Conservation (phyloP, 2,113 vertebrate species). For the Xiphias gladius region DNA sequence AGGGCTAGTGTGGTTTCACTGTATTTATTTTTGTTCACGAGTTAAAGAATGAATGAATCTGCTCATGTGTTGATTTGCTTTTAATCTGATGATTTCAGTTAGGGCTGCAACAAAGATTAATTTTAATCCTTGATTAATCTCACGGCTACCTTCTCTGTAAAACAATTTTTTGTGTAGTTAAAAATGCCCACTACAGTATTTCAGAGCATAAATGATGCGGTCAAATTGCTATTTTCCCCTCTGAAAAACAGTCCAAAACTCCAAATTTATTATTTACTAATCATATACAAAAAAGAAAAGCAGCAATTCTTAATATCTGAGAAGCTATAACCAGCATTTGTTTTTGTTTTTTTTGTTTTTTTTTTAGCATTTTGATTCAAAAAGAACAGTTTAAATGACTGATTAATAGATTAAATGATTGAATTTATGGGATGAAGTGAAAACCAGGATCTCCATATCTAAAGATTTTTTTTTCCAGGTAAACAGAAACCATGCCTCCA, state of each 20-base stretch:
- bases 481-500: too few species aligned
- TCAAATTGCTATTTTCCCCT: too few species aligned
- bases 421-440: too few species aligned
- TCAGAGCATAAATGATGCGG: background rate
- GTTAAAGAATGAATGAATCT: slow-evolving; percentile 22
- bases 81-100: slow-evolving; percentile 13
- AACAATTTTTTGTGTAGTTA: background rate
- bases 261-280: background rate
- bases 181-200: background rate
- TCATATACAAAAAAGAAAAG: background rate
- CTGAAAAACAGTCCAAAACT: too few species aligned
- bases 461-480: too few species aligned
- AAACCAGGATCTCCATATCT: too few species aligned
- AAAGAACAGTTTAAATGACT: background rate
- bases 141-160: background rate
- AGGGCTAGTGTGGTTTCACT: background rate
- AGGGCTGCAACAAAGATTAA: background rate
- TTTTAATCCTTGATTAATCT: slow-evolving; percentile 3
- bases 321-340: background rate
- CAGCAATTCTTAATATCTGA: background rate
- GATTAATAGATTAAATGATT: too few species aligned
- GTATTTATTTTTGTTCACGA: slow-evolving; percentile 20
- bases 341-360: background rate
- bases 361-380: background rate
- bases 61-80: slow-evolving; percentile 8